These are phyloP conservation scores for Rhinoderma darwinii DNA, from an alignment of 2,113 vertebrate species.

Conservation along the genomic window DNA sequence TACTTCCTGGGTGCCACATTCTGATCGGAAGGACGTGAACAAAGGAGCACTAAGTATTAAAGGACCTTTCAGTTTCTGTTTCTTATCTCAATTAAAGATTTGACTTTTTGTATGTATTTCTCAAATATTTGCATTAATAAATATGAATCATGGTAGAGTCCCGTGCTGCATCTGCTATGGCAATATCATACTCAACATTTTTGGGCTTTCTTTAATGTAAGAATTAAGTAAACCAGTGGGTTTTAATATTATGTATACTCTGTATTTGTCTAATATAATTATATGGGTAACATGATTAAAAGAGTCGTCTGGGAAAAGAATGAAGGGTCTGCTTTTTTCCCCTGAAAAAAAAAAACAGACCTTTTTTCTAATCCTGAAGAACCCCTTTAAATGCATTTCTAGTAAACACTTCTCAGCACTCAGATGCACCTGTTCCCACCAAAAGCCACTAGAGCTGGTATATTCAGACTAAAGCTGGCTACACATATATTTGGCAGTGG, in stretches of 20 bases:
- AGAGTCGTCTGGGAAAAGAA: not conserved
- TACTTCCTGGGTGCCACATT: not conserved
- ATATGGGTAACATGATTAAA: not conserved
- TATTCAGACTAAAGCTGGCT: too few relatives aligned
- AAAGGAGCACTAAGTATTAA: not conserved
- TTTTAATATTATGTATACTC: not conserved
- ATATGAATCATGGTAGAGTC: slow-evolving; percentile 5
- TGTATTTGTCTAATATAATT: not conserved
- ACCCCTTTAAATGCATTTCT: too few relatives aligned
- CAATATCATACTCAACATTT: not conserved
- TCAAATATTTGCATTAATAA: slow-evolving; percentile 32
- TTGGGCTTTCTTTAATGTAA: not conserved
- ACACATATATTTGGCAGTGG: too few relatives aligned
- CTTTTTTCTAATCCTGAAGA: too few relatives aligned
- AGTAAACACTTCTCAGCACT: too few relatives aligned
- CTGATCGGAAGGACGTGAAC: not conserved
- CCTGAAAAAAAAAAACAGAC: too few relatives aligned
- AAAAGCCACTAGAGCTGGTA: too few relatives aligned
- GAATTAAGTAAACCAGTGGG: not conserved
- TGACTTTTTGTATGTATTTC: slow-evolving; percentile 12
- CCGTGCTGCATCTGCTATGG: not conserved
- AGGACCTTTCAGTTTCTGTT: not conserved
- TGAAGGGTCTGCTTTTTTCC: not conserved
- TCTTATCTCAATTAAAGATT: not conserved
- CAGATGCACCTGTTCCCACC: too few relatives aligned